Conservation (phyloP, 2,888 invertebrate genomes). For the Koerneria pararmatus region DNA sequence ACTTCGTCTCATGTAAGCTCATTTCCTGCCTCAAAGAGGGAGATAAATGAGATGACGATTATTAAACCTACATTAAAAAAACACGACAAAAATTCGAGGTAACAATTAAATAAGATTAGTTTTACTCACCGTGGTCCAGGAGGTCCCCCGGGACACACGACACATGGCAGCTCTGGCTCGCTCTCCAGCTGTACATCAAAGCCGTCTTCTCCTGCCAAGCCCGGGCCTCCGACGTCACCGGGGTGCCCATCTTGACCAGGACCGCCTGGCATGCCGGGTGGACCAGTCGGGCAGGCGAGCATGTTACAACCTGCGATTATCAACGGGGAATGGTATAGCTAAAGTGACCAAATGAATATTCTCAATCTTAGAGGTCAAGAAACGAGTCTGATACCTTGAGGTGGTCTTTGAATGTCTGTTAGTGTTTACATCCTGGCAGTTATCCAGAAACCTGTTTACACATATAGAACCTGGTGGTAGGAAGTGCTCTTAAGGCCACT, state of each 20-base stretch:
- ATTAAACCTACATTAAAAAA: neutral
- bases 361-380: too few relatives aligned
- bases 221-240: constrained; percentile 42
- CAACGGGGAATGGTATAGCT: too few relatives aligned
- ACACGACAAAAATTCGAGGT: neutral
- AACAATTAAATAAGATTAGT: too few relatives aligned
- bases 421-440: neutral
- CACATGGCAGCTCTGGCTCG: constrained; percentile 56
- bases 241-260: constrained; percentile 53
- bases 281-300: constrained; percentile 54
- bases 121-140: constrained; percentile 44
- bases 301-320: constrained; percentile 52
- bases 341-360: too few relatives aligned
- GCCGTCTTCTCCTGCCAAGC: constrained; percentile 51
- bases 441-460: neutral
- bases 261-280: constrained; percentile 52
- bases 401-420: too few relatives aligned
- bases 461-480: too few relatives aligned
- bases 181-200: constrained; percentile 55
- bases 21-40: too few relatives aligned
- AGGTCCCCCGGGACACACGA: constrained; percentile 58
- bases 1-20: too few relatives aligned
- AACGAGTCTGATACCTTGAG: too few relatives aligned
- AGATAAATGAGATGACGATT: too few relatives aligned
- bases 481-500: too few relatives aligned